phyloP scores from a whole-genome alignment of 30 jellyfish, hydroid and myxozoan genomes.

The Hydractinia symbiolongicarpus region DNA sequence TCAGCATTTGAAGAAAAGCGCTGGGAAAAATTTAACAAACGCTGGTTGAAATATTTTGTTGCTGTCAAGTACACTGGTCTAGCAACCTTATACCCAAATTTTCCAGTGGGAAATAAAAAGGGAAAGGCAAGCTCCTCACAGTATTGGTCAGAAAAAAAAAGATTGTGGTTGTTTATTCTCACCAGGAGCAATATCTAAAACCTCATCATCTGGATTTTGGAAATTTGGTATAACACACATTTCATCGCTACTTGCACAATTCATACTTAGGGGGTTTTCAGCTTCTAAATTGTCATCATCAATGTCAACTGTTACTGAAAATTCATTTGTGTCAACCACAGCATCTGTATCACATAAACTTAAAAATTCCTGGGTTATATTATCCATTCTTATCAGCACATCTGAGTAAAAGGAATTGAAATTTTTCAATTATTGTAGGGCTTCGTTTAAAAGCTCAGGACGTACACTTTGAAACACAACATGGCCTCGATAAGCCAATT shows the following conservation, averaged over 20 bases:
- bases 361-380: slow-evolving; percentile 9
- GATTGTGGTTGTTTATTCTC: background rate
- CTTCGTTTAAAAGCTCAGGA: slow-evolving; percentile 10
- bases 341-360: slow-evolving; percentile 16
- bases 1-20: slow-evolving; percentile 23
- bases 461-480: slow-evolving; percentile 20
- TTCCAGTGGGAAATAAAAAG: slow-evolving; percentile 31
- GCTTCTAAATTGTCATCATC: slow-evolving; percentile 5
- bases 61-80: slow-evolving; percentile 30
- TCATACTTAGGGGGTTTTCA: slow-evolving; percentile 10
- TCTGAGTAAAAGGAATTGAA: background rate
- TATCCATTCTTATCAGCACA: slow-evolving; percentile 9
- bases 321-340: slow-evolving; percentile 9
- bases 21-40: slow-evolving; percentile 25
- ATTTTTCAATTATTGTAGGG: background rate
- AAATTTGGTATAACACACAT: slow-evolving; percentile 23
- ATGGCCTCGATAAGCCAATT: slow-evolving; percentile 21
- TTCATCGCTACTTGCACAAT: slow-evolving; percentile 25
- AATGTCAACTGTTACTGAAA: slow-evolving; percentile 14
- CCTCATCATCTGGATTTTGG: slow-evolving; percentile 7
- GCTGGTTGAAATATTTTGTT: slow-evolving; percentile 26
- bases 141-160: too few relatives aligned
- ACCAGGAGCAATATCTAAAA: slow-evolving; percentile 20
- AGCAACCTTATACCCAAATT: slow-evolving; percentile 27
- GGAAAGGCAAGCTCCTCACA: slow-evolving; percentile 18